A percentile compares a stretch with the other conserved stretches of the same genome.
phyloP scores from a whole-genome alignment of 2,113 vertebrate genomes.

The Amphiprion percula region DNA sequence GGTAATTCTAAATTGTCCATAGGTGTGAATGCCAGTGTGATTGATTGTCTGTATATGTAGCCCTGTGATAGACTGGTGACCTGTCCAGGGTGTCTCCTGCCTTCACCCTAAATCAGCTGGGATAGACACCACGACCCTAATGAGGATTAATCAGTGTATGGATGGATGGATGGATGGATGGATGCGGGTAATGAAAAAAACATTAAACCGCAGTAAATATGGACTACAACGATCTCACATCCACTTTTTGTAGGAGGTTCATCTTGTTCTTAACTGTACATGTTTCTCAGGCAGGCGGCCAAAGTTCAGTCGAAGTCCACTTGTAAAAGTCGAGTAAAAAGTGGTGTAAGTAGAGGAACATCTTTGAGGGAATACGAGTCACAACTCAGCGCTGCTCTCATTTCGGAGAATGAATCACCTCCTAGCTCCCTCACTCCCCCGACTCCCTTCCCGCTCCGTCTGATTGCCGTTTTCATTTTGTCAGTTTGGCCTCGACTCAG shows the following conservation, averaged over 20 bases:
- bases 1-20: no score
- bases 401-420: conserved; percentile 54
- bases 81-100: no score
- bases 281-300: background rate
- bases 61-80: no score
- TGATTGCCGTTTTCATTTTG: conserved; percentile 50
- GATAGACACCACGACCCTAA: no score
- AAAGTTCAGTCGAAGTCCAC: background rate
- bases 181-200: no score
- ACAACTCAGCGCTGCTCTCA: conserved; percentile 36
- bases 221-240: background rate
- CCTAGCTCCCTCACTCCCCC: background rate
- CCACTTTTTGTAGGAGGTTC: background rate
- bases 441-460: background rate
- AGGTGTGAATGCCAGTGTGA: no score
- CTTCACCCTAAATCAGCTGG: no score
- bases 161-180: no score
- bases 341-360: background rate
- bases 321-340: background rate
- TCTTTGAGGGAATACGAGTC: conserved; percentile 43
- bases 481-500: conserved; percentile 43
- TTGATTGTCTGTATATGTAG: no score
- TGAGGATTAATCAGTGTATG: no score
- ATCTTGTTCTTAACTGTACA: background rate
- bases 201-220: no score